Base-by-base conservation (phyloP, 2,113 vertebrate species). In the Ceyx cyanopectus region DNA sequence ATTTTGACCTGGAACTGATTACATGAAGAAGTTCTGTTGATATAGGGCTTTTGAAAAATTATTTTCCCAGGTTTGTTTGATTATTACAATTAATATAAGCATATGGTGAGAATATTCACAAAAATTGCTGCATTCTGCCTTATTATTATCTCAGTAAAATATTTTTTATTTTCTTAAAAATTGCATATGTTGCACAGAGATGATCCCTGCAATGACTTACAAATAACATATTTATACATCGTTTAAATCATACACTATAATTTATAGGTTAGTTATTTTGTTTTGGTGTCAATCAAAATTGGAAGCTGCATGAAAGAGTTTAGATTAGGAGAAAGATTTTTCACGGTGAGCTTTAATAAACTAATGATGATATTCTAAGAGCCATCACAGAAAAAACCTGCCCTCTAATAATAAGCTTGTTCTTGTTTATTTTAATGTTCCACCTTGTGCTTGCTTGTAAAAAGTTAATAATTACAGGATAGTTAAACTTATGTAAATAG, bases 201-300 rank as follows among this genome's bases (percentile, higher is more conserved):
- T 80, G 72, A 81, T 89, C 29, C 78, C 89, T 85, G 74, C 37
- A 69, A 51, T 61, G 74, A 53, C 43, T 84, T 66, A 32, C 83
- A 92, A 90, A 87, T 80, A 91, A 74, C 21, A 60, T 51, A 57
- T 66, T 92, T 87, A 76, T 73, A 80, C 56, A 48, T 43, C 81
- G 48, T 54, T 92, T 89, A 89, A 89, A 80, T 60, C 9, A n/a
- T 15, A 50, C 63, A 9, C 82, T 87, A 89, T 89, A 94, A 96
- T 94, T 95, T 93, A 89, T 87, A 89, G 81, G 77, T 77, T 91
- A 66, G 86, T 72, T 93, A 74, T 77, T 92, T 93, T 95, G 79
- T 95, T 93, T 95, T 92, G 60, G 12, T 91, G 87, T 60, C 94
- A 95, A 87, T 96, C 94, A 95, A 96, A 91, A 80, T 6, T 2